Evolutionary conservation across 2,888 invertebrate species (phyloP).

Genomic region (Xylophagus ater): DNA sequence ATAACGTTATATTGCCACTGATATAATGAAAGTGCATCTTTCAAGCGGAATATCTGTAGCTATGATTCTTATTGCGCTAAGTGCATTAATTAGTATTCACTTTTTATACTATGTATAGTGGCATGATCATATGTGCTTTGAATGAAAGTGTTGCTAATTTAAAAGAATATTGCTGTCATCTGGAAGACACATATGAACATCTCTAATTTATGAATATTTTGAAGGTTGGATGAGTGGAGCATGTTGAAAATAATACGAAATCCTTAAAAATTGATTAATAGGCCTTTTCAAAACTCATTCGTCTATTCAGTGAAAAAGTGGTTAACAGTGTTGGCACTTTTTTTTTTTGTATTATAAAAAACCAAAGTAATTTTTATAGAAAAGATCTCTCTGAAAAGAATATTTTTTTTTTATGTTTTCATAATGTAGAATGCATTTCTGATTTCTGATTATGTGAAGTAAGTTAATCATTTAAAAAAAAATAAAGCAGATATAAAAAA

Average conservation of each 20-base stretch:
- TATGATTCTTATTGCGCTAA: too few species aligned
- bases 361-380: neutral
- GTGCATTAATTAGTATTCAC: too few species aligned
- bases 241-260: neutral
- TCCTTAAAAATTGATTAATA: slow-evolving; percentile 5
- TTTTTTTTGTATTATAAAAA: neutral
- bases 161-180: too few species aligned
- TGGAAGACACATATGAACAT: too few species aligned
- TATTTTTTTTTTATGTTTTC: neutral
- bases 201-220: slow-evolving; percentile 5
- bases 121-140: too few species aligned
- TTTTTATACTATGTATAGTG: too few species aligned
- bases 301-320: slow-evolving; percentile 10
- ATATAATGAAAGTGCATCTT: too few species aligned
- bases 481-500: neutral
- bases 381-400: slow-evolving; percentile 5
- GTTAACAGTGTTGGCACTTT: too few species aligned
- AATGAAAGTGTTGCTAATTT: slow-evolving; percentile 2
- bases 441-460: slow-evolving; percentile 9
- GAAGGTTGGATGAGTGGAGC: slow-evolving; percentile 2
- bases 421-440: neutral
- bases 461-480: slow-evolving; percentile 12
- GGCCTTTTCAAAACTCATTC: slow-evolving; percentile 10
- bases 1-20: too few species aligned
- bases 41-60: too few species aligned